Conservation (phyloP, 2,888 invertebrate species). For the Smittia sp. region DNA sequence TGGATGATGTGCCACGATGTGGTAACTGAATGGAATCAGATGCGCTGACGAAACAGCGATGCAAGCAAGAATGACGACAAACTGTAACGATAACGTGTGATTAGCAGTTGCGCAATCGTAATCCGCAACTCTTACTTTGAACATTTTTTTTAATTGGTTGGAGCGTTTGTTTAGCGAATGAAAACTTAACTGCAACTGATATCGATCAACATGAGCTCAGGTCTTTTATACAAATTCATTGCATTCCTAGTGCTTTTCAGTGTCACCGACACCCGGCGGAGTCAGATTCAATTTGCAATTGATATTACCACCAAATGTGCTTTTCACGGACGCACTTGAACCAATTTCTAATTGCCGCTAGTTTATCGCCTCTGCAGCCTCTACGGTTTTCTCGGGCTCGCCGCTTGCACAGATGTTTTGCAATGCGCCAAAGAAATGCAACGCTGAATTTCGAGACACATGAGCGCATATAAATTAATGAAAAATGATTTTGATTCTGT, state of each 20-base stretch:
- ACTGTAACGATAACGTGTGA: background rate
- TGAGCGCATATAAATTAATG: background rate
- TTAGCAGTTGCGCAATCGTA: background rate
- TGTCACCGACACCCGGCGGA: background rate
- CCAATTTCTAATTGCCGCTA: background rate
- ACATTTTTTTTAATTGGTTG: background rate
- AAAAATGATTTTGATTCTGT: background rate
- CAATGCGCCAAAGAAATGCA: background rate
- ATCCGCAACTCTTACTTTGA: background rate
- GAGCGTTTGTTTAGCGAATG: background rate
- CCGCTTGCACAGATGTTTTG: background rate
- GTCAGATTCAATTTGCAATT: background rate
- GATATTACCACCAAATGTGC: background rate
- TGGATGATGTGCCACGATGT: background rate
- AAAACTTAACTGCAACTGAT: background rate
- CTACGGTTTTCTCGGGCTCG: background rate
- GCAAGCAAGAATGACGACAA: background rate
- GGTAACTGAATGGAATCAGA: background rate
- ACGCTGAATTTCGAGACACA: background rate
- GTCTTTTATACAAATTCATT: background rate
- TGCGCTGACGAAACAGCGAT: slow-evolving; percentile 2
- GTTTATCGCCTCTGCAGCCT: background rate
- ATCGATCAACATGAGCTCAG: background rate
- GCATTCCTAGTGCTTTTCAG: background rate
- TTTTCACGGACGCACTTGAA: background rate